These are phyloP conservation scores for Epirrhoe tristata DNA, from an alignment of 2,888 invertebrate genomes.

Conservation along the genomic window DNA sequence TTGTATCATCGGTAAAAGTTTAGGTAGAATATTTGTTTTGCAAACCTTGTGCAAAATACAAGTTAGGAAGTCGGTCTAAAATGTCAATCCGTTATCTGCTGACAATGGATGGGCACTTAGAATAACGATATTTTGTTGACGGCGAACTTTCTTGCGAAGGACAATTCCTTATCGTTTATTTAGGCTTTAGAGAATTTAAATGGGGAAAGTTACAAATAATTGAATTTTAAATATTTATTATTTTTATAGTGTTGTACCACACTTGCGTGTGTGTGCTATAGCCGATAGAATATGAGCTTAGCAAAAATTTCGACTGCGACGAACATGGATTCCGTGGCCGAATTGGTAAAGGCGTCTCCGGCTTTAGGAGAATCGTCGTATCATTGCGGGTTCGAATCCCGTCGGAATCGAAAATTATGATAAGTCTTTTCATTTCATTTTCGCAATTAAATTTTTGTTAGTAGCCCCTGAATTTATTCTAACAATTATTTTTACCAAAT, in stretches of 20 bases:
- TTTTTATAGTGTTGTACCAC: too few relatives aligned
- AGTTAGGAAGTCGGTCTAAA: slow-evolving; percentile 17
- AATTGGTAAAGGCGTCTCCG: too few relatives aligned
- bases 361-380: too few relatives aligned
- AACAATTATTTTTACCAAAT: slow-evolving; percentile 36
- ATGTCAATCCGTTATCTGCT: slow-evolving; percentile 24
- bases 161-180: slow-evolving; percentile 43
- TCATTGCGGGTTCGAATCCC: too few relatives aligned
- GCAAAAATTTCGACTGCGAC: too few relatives aligned
- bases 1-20: neutral
- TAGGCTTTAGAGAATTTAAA: slow-evolving; percentile 43
- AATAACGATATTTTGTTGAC: slow-evolving; percentile 28
- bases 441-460: slow-evolving; percentile 51
- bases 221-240: too few relatives aligned
- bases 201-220: slow-evolving; percentile 48
- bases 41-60: slow-evolving; percentile 3
- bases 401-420: too few relatives aligned
- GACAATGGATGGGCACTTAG: slow-evolving; percentile 21
- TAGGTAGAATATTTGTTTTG: neutral
- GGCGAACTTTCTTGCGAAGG: slow-evolving; percentile 24
- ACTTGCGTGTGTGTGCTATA: too few relatives aligned
- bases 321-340: too few relatives aligned
- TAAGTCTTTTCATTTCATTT: too few relatives aligned
- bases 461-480: slow-evolving; percentile 45
- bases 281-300: too few relatives aligned